Evolutionary conservation across 1,140 invertebrate genomes (phyloP).

Genomic region (Zophobas atratus): DNA sequence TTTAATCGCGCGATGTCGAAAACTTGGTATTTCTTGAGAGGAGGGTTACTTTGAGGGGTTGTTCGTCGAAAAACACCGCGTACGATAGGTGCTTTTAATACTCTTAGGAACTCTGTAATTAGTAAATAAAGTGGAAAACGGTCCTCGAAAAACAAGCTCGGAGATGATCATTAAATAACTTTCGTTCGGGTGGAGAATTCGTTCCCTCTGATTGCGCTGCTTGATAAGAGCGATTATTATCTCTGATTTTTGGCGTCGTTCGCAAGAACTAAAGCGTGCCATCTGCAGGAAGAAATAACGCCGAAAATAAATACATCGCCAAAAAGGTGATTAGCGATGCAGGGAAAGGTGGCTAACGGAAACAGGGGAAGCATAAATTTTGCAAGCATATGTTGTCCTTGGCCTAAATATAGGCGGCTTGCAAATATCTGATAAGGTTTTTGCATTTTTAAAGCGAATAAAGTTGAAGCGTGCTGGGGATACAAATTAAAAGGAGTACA

Average conservation of each 20-base stretch:
- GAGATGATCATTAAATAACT: constrained; percentile 42
- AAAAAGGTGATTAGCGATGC: constrained; percentile 3
- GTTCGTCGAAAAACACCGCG: constrained; percentile 10
- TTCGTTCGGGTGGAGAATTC: constrained; percentile 27
- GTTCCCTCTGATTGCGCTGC: constrained; percentile 6
- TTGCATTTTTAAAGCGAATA: constrained; percentile 16
- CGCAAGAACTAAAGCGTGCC: background rate
- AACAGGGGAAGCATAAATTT: constrained; percentile 14
- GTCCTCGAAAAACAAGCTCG: constrained; percentile 29
- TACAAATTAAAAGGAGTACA: constrained; percentile 10
- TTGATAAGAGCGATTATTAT: background rate
- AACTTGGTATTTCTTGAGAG: constrained; percentile 28
- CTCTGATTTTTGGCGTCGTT: background rate
- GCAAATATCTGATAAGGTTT: constrained; percentile 16
- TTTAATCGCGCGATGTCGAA: constrained; percentile 22
- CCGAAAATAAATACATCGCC: background rate
- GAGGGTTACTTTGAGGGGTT: constrained; percentile 31
- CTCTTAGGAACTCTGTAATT: constrained; percentile 39
- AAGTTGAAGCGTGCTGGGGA: constrained; percentile 5
- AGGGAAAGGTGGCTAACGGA: background rate
- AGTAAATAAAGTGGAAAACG: constrained; percentile 43
- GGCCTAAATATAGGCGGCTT: constrained; percentile 24
- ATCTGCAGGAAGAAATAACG: background rate
- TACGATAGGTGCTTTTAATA: constrained; percentile 38
- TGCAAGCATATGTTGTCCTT: constrained; percentile 20